Conservation (phyloP, 2,113 vertebrate genomes). For the Seriola rivoliana region DNA sequence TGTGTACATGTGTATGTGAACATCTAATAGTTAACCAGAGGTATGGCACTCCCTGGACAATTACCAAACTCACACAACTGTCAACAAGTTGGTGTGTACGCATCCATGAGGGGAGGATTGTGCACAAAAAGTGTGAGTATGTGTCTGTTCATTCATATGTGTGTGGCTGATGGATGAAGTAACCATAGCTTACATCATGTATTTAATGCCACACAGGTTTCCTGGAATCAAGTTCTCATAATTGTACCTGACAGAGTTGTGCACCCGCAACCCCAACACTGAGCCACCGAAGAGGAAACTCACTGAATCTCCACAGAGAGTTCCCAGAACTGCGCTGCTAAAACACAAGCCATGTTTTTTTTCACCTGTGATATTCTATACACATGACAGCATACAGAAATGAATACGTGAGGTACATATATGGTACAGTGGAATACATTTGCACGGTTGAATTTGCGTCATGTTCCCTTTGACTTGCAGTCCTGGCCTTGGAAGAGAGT, state of each 20-base stretch:
- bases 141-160: constrained; percentile 37
- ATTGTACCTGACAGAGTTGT: constrained; percentile 80
- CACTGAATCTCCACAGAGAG: constrained; percentile 61
- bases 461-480: constrained; percentile 57
- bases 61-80: constrained; percentile 54
- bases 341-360: constrained; percentile 59
- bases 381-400: constrained; percentile 74
- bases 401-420: constrained; percentile 61
- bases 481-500: constrained; percentile 42
- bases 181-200: constrained; percentile 75
- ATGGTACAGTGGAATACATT: constrained; percentile 66
- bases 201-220: constrained; percentile 75
- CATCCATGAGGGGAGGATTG: neutral
- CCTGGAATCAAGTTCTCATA: constrained; percentile 75
- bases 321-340: constrained; percentile 68
- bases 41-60: constrained; percentile 36
- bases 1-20: constrained; percentile 33
- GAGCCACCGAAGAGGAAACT: constrained; percentile 76
- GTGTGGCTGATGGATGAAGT: constrained; percentile 69
- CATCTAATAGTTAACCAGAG: constrained; percentile 54
- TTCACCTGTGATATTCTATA: constrained; percentile 75
- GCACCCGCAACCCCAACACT: constrained; percentile 73
- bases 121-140: constrained; percentile 23
- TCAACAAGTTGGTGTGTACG: constrained; percentile 48
- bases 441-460: constrained; percentile 70